Base-by-base conservation (phyloP, 1,140 invertebrate genomes). In the Phymastichus coffea region DNA sequence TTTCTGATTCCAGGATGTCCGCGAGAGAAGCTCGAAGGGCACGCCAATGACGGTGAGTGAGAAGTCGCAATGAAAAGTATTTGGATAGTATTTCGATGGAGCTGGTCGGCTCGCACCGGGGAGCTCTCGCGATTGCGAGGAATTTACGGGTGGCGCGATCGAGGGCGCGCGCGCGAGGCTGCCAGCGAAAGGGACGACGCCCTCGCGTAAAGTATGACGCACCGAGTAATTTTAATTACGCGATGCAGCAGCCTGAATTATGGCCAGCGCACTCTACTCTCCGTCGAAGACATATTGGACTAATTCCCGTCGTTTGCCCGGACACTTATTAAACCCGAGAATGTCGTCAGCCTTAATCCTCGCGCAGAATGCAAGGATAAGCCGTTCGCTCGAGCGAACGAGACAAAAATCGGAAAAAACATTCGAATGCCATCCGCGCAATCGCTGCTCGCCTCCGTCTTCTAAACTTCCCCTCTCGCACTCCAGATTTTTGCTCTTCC, bases 291-390 rank as follows among this genome's bases (percentile, higher is more conserved):
- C 67, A 73, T 71, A 73, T 74, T 70, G 67, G 62, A 73, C 69
- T 74, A 74, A 74, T 71, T 74, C 65, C 67, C 63, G 70, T 73
- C 70, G 68, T 74, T 73, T 64, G 58, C 44, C 53, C 56, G 65
- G 71, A 74, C 71, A 72, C 70, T 74, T 73, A 74, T 74, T 74
- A 73, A 74, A 70, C 70, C 66, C 62, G 62, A 64, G 67, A 73
- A 74, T 74, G 70, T 67, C 64, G 66, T 71, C 70, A 63, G 62
- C 67, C 64, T 68, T 72, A 70, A 69, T 72, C 64, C 67, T 69
- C 40, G 67, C 37, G 63, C 43, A 63, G 63, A 70, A 71, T 67
- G 65, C 63, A 53, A 61, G 61, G 37, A 70, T 66, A 53, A 51
- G 51, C 38, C 28, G 37, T 15, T 49, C 17, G 26, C 37, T 26